Base-by-base conservation (phyloP, 53 echinoderm and acorn worm species). In the Holothuria scabra region DNA sequence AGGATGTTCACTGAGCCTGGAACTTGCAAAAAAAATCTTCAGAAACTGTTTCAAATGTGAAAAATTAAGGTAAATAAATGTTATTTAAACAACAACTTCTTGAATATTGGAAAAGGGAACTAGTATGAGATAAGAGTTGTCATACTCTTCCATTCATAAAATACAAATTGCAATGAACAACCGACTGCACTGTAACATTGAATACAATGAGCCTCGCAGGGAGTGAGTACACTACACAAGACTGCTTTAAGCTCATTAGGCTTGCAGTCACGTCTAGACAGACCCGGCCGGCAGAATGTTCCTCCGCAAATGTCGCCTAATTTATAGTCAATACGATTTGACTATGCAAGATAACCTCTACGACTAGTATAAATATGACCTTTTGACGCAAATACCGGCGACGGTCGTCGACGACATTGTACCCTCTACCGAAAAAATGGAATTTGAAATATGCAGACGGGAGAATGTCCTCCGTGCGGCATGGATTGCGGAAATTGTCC, bases 211-310 rank as follows among this genome's bases (percentile, higher is more conserved):
- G 52, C 52, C 3, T 52, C 30, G 58, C n/a, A 59, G 78, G 78
- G 78, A 78, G 78, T 78, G 56, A 78, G 78, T 52, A 24, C 78
- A 56, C 22, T 33, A 20, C 32, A 56, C 56, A 3, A 30, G 28
- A 57, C 78, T 20, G 78, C 78, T 24, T 33, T 58, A 56, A 78
- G 58, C 78, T 78, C 78, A 78, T 78, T 78, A 78, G 57, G 78
- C 78, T 56, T 58, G 56, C 78, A 78, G 58, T 34, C 78, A 78
- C 72, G 78, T 78, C 78, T 78, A 78, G 78, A 78, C 76, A 76
- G 76, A 38, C 37, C 33, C 32, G 67, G 28, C 72, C 72, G 72
- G 72, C 28, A 38, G 56, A 56, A 78, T 78, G 52, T 78, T 58
- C 58, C 57, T 24, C 30, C 4, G 31, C 29, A 78, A 78, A 78